Evolutionary conservation across 2,888 invertebrate genomes (phyloP).

Genomic region (Drosophila prolongata): DNA sequence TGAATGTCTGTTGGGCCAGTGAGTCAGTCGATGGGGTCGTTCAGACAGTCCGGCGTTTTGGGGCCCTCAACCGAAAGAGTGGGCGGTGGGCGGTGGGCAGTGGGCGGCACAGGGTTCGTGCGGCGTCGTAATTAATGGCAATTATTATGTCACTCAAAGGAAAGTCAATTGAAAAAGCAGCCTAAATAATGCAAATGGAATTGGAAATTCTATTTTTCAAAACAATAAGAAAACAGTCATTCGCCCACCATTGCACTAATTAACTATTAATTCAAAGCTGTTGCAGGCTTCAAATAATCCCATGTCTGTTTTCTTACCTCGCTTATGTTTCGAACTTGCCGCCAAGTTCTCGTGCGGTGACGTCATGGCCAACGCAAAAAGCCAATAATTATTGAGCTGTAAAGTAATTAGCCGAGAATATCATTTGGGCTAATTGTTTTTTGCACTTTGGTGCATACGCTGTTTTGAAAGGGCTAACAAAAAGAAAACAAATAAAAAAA

Average conservation of each 20-base stretch:
- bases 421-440: conserved; percentile 19
- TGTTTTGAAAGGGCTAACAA: neutral
- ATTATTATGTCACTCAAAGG: conserved; percentile 27
- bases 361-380: conserved; percentile 16
- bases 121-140: conserved; percentile 36
- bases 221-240: neutral
- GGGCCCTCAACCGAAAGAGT: conserved; percentile 1
- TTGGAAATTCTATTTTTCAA: conserved; percentile 5
- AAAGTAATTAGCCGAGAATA: conserved; percentile 24
- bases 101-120: conserved; percentile 25
- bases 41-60: conserved; percentile 54
- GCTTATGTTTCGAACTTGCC: neutral
- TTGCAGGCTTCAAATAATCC: conserved; percentile 19
- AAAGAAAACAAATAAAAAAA: neutral
- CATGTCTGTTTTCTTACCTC: conserved; percentile 2
- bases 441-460: neutral
- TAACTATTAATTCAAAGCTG: conserved; percentile 35
- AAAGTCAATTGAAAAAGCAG: conserved; percentile 22
- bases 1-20: neutral
- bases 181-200: conserved; percentile 19
- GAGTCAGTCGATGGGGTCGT: conserved; percentile 29
- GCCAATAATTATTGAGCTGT: conserved; percentile 14
- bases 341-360: conserved; percentile 10
- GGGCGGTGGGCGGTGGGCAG: neutral
- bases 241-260: conserved; percentile 21